Evolutionary conservation across 2,797 vertebrate genomes (phyloP).

Genomic region (Argentina silus): DNA sequence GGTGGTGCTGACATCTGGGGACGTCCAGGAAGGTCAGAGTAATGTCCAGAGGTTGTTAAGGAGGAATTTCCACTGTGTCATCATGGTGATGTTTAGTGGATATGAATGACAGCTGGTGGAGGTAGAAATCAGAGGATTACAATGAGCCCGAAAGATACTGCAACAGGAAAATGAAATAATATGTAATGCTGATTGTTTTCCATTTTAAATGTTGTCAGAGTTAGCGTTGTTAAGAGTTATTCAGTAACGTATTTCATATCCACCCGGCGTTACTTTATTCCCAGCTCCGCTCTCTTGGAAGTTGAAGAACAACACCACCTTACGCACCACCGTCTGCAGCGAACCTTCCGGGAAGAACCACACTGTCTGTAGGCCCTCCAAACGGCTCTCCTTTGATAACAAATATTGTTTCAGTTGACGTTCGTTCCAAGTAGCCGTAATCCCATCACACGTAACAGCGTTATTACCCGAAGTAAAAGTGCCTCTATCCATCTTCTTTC

Average conservation of each 20-base stretch:
- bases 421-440: conserved; percentile 18
- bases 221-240: not conserved
- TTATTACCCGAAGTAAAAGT: conserved; percentile 45
- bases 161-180: not conserved
- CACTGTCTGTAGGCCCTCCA: conserved; percentile 8
- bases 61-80: conserved; percentile 8
- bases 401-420: conserved; percentile 42
- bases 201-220: not conserved
- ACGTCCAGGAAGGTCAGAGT: conserved; percentile 60
- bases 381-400: conserved; percentile 22
- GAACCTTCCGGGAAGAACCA: too few relatives aligned
- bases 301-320: conserved; percentile 31
- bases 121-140: too few relatives aligned
- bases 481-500: conserved; percentile 45
- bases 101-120: too few relatives aligned
- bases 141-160: too few relatives aligned
- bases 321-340: conserved; percentile 26
- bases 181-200: not conserved
- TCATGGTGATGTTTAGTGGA: conserved; percentile 44
- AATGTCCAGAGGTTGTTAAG: conserved; percentile 50
- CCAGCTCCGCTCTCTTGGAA: not conserved
- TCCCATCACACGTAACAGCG: conserved; percentile 25
- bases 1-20: conserved; percentile 66
- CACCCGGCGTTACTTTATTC: conserved; percentile 14
- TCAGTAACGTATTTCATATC: not conserved